Percentiles rank a stretch among this genome's conserved stretches.
Evolutionary conservation across 2,113 vertebrate genomes (phyloP).

Genomic region (Pedetes capensis): DNA sequence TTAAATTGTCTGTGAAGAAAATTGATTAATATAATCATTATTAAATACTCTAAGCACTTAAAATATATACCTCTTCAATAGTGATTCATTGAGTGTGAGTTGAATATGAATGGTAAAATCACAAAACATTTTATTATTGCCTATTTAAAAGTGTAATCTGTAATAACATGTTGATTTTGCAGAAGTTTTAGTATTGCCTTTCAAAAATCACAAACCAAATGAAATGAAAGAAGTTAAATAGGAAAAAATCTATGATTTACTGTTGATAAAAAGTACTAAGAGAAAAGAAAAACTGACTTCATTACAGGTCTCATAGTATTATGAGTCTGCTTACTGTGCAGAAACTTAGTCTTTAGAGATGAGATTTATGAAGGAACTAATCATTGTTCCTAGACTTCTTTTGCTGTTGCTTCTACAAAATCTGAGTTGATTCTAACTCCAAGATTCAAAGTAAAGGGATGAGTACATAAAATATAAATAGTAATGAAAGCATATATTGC

Average conservation of each 20-base stretch:
- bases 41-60: background rate
- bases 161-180: background rate
- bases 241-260: background rate
- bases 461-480: background rate
- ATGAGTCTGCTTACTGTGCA: background rate
- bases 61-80: background rate
- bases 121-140: background rate
- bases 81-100: background rate
- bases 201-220: background rate
- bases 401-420: background rate
- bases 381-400: background rate
- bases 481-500: background rate
- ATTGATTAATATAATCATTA: background rate
- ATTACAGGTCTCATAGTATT: background rate
- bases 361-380: background rate
- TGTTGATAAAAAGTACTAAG: background rate
- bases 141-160: background rate
- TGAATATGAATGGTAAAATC: background rate
- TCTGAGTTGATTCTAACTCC: background rate
- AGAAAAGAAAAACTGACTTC: background rate
- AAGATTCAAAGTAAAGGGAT: background rate
- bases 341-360: background rate
- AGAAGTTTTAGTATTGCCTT: background rate
- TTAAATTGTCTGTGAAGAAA: background rate
- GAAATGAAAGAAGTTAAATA: background rate